A percentile compares a stretch with the other conserved stretches of the same genome.
These are phyloP conservation scores for Tetrapedia diversipes DNA, from an alignment of 2,888 invertebrate genomes.

Conservation along the genomic window DNA sequence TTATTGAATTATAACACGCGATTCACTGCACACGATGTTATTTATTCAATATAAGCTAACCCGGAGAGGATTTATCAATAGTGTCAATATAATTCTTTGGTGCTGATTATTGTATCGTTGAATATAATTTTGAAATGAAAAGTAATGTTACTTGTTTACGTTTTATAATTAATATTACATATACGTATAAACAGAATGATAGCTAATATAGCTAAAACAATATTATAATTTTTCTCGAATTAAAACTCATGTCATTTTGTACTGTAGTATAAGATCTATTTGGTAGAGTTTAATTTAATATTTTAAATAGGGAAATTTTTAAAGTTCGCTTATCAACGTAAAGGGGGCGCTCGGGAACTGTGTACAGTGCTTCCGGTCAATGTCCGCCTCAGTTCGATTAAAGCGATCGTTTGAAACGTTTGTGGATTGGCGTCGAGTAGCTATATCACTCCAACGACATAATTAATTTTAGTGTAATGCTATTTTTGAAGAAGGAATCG, in stretches of 20 bases:
- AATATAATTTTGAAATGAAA: background rate
- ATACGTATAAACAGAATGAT: background rate
- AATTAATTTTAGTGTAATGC: conserved; percentile 33
- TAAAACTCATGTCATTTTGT: background rate
- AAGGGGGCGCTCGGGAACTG: conserved; percentile 8
- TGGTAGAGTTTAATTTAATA: background rate
- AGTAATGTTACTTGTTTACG: background rate
- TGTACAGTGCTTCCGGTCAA: conserved; percentile 23
- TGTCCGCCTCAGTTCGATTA: conserved; percentile 11
- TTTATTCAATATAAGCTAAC: conserved; percentile 41
- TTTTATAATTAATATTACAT: conserved; percentile 4
- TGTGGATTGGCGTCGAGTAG: conserved; percentile 21
- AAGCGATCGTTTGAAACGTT: conserved; percentile 24
- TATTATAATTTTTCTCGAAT: background rate
- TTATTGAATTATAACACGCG: conserved; percentile 51
- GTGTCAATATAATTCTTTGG: conserved; percentile 1
- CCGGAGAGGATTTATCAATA: conserved; percentile 16
- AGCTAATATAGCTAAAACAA: background rate
- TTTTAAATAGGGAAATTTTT: background rate
- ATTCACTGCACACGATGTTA: conserved; percentile 44
- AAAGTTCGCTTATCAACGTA: background rate
- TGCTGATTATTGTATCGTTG: background rate
- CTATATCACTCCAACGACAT: conserved; percentile 28
- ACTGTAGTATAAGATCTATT: background rate
- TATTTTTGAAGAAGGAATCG: conserved; percentile 59